Evolutionary conservation across 2,113 vertebrate species (phyloP).

Genomic region (Himantopus leucocephalus): DNA sequence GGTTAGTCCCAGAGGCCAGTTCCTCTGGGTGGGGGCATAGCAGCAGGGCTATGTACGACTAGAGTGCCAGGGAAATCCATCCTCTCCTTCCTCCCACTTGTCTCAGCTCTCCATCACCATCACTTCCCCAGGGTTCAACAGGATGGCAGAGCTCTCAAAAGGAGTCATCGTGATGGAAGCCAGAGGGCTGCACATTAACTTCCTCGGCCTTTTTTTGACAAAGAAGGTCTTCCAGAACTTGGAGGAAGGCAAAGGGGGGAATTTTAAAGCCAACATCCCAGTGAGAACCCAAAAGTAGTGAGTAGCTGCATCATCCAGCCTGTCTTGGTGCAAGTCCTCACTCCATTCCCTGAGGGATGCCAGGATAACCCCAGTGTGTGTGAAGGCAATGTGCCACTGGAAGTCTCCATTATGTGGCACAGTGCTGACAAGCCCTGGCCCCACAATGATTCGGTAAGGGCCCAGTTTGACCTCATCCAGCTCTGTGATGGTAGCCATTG

Average conservation of each 20-base stretch:
- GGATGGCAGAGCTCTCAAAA: background rate
- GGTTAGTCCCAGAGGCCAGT: background rate
- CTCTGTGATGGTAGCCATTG: background rate
- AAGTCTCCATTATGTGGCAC: background rate
- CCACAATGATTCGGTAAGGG: background rate
- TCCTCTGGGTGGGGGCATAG: background rate
- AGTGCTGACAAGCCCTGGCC: background rate
- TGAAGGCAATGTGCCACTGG: background rate
- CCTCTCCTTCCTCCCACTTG: background rate
- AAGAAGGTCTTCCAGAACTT: background rate
- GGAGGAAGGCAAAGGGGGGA: background rate
- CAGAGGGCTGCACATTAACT: background rate
- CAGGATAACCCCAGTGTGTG: background rate
- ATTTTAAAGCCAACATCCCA: background rate
- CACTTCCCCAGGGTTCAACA: background rate
- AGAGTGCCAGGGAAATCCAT: background rate
- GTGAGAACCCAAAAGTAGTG: background rate
- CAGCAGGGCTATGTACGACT: background rate
- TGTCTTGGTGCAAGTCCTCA: background rate
- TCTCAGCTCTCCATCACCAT: background rate
- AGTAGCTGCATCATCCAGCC: background rate
- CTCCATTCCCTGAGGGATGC: background rate
- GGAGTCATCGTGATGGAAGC: background rate
- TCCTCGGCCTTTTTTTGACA: background rate
- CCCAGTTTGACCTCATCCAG: background rate